Evolutionary conservation across 2,888 invertebrate genomes (phyloP), one percentile per base, ranked within the genome.

Genomic region (Pterobdella sp.): DNA sequence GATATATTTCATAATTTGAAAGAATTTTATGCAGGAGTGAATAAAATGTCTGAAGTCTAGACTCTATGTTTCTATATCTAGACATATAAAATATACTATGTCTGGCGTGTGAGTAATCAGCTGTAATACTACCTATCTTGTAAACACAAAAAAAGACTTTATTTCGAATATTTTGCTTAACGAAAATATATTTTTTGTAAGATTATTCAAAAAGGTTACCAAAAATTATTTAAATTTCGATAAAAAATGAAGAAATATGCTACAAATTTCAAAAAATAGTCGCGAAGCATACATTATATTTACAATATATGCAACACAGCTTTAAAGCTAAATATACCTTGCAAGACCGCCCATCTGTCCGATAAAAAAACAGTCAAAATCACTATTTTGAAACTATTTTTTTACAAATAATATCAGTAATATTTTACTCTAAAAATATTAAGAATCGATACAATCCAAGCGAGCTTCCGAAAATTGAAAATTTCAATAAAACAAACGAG

Each of bases 271-370:
- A 31, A n/a, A 65, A 65, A 65, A 7, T 14, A 65, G 4, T 65
- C 32, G 3, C 66, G 66, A 65, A 34, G 31, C 69, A 69, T 32
- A 69, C 52, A 37, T 69, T 69, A 42, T 29, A 65, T 29, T 34
- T 35, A 22, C 32, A 69, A 68, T 69, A 52, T 69, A 69, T 69
- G 69, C 69, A 69, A 67, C 37, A 49, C 69, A 69, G 69, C 69
- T 69, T 49, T 49, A 52, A 52, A 69, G 52, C 69, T 69, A 69
- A 69, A 69, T 52, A 69, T 69, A 69, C 69, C 69, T 69, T 49
- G 69, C 69, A 69, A 69, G 69, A 69, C 69, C 69, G 69, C 69
- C 69, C 69, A 69, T 69, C 69, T 69, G 69, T 69, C 69, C 69
- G 49, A 52, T 49, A 37, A 29, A 52, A 32, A 69, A 69, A 69